A percentile compares a stretch with the other conserved stretches of the same genome.
These are phyloP conservation scores for Carduelis carduelis DNA, from an alignment of 2,797 vertebrate genomes.

Conservation along the genomic window DNA sequence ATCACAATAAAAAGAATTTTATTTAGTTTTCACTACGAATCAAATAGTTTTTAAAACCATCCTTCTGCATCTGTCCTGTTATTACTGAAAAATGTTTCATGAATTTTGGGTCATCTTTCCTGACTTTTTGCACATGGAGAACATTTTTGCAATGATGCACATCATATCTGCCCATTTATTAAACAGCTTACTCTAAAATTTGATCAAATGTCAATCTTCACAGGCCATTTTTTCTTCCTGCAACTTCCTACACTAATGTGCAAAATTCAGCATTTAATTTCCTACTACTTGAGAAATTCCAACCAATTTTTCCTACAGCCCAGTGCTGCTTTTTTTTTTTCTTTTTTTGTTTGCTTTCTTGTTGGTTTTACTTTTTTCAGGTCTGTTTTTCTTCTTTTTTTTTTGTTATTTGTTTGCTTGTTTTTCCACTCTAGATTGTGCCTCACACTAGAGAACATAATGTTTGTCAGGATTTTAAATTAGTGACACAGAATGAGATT, in stretches of 20 bases:
- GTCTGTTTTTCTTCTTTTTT: rapidly evolving
- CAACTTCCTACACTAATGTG: background rate
- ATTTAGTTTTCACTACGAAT: background rate
- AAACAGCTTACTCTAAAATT: background rate
- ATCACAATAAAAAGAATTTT: background rate
- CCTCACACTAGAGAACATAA: rapidly evolving
- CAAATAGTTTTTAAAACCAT: background rate
- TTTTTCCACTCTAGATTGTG: background rate
- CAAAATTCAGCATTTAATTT: background rate
- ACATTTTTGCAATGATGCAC: background rate
- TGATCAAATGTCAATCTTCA: background rate
- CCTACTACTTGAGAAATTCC: background rate
- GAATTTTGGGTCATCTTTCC: background rate
- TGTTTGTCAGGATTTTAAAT: background rate
- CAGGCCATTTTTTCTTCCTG: background rate
- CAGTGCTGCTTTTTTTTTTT: background rate
- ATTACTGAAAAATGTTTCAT: background rate
- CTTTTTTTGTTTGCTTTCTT: background rate
- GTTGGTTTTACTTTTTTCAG: background rate
- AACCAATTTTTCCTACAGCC: background rate
- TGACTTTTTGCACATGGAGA: background rate
- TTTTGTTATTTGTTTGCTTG: background rate
- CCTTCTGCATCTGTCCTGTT: background rate
- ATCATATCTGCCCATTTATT: background rate
- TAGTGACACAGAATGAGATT: background rate